A percentile compares a stretch with the other conserved stretches of the same genome.
These are phyloP conservation scores for Pantherophis guttatus DNA, from an alignment of 2,113 vertebrate species.

Conservation along the genomic window DNA sequence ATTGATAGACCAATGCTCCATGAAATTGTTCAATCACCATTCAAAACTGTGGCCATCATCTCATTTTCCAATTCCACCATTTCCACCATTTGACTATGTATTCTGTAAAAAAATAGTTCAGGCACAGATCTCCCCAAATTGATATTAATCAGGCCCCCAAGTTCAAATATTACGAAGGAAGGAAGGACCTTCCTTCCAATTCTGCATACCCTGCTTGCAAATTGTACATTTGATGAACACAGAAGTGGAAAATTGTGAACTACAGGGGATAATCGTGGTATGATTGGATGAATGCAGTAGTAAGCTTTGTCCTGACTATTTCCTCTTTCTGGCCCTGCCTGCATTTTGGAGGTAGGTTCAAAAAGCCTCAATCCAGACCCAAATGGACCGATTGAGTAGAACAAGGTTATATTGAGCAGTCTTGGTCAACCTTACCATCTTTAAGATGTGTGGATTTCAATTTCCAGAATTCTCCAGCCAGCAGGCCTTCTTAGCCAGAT, in stretches of 20 bases:
- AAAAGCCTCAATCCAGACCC: not conserved
- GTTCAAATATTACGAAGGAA: not conserved
- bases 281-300: not conserved
- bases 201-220: not conserved
- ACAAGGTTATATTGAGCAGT: not conserved
- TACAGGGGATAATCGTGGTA: not conserved
- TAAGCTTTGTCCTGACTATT: not conserved
- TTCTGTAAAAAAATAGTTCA: not conserved
- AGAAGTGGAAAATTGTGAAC: not conserved
- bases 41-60: not conserved
- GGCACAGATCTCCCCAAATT: not conserved
- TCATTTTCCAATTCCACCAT: not conserved
- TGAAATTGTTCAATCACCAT: not conserved
- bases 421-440: not conserved
- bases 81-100: not conserved
- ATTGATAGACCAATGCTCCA: not conserved
- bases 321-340: not conserved
- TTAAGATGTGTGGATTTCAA: not conserved
- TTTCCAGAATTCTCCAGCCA: not conserved
- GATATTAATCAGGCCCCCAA: not conserved
- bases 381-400: not conserved
- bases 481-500: not conserved
- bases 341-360: not conserved
- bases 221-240: not conserved
- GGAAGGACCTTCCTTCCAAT: not conserved